Percentiles rank a stretch among this genome's conserved stretches.
Evolutionary conservation across 1,140 invertebrate genomes (phyloP).

Genomic region (Nilaparvata lugens): DNA sequence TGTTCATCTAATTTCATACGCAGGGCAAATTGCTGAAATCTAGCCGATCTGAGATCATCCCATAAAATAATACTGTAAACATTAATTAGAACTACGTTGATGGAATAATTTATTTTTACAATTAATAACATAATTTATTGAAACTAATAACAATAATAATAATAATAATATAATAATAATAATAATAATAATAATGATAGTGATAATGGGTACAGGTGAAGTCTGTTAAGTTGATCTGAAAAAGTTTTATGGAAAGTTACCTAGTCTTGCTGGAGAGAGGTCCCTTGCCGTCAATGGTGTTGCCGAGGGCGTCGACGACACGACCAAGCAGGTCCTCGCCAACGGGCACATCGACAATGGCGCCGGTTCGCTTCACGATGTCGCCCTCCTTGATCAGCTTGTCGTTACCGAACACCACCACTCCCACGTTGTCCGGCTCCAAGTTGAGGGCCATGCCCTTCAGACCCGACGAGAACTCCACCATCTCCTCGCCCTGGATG

Average conservation of each 20-base stretch:
- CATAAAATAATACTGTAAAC: too few relatives aligned
- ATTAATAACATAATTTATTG: not conserved
- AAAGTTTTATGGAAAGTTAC: conserved; percentile 12
- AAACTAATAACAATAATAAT: too few relatives aligned
- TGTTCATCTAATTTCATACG: too few relatives aligned
- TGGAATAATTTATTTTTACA: not conserved
- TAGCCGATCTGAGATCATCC: too few relatives aligned
- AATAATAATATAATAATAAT: too few relatives aligned
- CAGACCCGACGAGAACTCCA: conserved; percentile 99
- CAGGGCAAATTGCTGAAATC: too few relatives aligned
- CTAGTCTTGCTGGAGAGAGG: conserved; percentile 60
- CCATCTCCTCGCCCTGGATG: conserved; percentile 99
- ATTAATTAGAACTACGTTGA: too few relatives aligned
- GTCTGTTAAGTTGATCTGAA: not conserved
- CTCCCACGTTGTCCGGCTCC: conserved; percentile 99
- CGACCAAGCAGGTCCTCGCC: conserved; percentile 91
- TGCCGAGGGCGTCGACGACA: conserved; percentile 96
- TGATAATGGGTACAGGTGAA: too few relatives aligned
- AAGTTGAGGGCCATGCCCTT: conserved; percentile 81
- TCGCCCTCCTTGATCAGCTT: conserved; percentile 99
- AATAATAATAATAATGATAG: too few relatives aligned
- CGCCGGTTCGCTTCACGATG: conserved; percentile 98
- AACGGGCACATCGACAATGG: conserved; percentile 98
- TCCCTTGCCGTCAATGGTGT: conserved; percentile 93
- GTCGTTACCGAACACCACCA: conserved; percentile 99